These are phyloP conservation scores for Xerus inauris DNA, from an alignment of 2,113 vertebrate genomes.

Conservation along the genomic window DNA sequence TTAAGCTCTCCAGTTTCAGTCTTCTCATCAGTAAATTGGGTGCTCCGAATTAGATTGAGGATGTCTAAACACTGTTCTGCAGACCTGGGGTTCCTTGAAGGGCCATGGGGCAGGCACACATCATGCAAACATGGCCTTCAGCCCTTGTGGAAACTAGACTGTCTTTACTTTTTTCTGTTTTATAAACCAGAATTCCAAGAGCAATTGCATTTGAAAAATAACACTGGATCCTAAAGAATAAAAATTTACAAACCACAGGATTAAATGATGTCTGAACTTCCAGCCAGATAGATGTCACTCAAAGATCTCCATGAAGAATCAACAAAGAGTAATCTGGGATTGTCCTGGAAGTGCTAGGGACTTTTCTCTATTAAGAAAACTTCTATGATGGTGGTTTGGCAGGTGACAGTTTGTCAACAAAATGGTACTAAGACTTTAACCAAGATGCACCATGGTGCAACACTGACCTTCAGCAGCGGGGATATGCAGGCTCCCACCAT, in stretches of 20 bases:
- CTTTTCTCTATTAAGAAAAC: background rate
- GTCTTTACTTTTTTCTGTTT: background rate
- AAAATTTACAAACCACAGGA: slow-evolving; percentile 18
- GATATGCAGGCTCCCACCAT: background rate
- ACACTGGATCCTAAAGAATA: background rate
- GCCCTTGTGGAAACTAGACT: background rate
- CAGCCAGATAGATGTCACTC: background rate
- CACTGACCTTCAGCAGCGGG: background rate
- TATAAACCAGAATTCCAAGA: background rate
- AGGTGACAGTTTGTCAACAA: background rate
- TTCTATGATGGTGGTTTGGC: background rate
- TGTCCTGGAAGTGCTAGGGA: background rate
- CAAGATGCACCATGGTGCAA: background rate
- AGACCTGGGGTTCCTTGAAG: background rate
- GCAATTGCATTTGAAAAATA: slow-evolving; percentile 43
- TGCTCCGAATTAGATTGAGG: background rate
- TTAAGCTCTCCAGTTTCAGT: background rate
- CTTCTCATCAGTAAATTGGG: background rate
- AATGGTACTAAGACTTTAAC: background rate
- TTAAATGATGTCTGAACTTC: slow-evolving; percentile 28
- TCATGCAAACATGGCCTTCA: background rate
- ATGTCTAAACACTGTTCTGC: background rate
- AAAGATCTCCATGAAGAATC: slow-evolving; percentile 23
- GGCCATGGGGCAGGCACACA: background rate
- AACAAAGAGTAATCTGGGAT: background rate